These are phyloP conservation scores for Dolichopus griseipennis DNA, from an alignment of 2,888 invertebrate species.

Conservation along the genomic window DNA sequence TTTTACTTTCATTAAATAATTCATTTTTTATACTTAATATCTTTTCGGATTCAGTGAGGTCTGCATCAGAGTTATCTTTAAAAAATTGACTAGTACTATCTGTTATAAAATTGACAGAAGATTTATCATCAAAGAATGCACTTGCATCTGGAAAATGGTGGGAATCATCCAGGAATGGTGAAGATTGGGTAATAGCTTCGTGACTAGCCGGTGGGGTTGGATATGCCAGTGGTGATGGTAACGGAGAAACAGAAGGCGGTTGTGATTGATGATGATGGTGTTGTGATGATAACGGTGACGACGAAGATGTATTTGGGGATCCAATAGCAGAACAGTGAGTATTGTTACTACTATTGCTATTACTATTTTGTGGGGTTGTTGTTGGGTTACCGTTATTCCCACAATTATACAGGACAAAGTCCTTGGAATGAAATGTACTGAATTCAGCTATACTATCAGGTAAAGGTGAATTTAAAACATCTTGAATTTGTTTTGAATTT, in stretches of 20 bases:
- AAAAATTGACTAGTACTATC: conserved; percentile 32
- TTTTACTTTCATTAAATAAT: conserved; percentile 27
- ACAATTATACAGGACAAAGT: conserved; percentile 42
- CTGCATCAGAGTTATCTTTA: conserved; percentile 28
- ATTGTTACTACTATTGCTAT: conserved; percentile 32
- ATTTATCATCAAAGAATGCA: conserved; percentile 40
- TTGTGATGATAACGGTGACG: conserved; percentile 21
- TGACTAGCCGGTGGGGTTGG: conserved; percentile 84
- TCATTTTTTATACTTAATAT: conserved; percentile 39
- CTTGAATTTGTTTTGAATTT: conserved; percentile 50
- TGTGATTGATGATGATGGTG: conserved; percentile 21
- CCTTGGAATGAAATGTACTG: conserved; percentile 63
- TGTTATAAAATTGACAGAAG: conserved; percentile 31
- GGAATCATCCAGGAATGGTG: conserved; percentile 42
- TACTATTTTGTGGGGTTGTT: conserved; percentile 29
- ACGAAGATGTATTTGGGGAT: conserved; percentile 33
- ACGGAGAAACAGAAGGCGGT: conserved; percentile 50
- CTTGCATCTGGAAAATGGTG: conserved; percentile 38
- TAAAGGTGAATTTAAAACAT: conserved; percentile 66
- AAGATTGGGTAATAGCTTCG: conserved; percentile 53
- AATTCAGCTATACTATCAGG: conserved; percentile 75
- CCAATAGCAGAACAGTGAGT: conserved; percentile 41
- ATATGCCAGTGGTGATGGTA: conserved; percentile 65
- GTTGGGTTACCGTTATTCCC: conserved; percentile 38
- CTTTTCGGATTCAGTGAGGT: conserved; percentile 38